Evolutionary conservation across 2,797 vertebrate species (phyloP).

Genomic region (Pygocentrus nattereri): DNA sequence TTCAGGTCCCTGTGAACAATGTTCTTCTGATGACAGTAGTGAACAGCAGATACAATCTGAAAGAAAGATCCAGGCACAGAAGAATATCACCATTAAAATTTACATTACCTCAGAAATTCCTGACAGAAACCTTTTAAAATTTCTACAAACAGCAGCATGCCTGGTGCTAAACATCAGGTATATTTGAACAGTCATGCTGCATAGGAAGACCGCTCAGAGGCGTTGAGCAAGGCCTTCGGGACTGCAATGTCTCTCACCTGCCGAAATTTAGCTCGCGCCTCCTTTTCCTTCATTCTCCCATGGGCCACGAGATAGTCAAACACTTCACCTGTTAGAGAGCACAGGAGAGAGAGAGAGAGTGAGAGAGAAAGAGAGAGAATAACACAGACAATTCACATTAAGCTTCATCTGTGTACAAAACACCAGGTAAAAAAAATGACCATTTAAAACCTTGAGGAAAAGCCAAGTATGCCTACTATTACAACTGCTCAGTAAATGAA

Average conservation of each 20-base stretch:
- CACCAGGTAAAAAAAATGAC: background rate
- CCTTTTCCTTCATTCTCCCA: slow-evolving; percentile 96
- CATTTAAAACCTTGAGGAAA: background rate
- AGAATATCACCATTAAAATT: background rate
- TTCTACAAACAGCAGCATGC: too few species aligned
- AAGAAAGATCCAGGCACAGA: slow-evolving; percentile 37
- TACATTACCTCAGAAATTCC: too few species aligned
- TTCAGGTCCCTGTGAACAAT: slow-evolving; percentile 94
- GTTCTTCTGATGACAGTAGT: slow-evolving; percentile 95
- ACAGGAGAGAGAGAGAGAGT: background rate
- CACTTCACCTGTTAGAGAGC: slow-evolving; percentile 85
- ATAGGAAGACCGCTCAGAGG: background rate
- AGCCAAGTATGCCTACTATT: too few species aligned
- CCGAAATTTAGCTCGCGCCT: slow-evolving; percentile 92
- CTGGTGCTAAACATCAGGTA: background rate
- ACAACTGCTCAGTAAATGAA: too few species aligned
- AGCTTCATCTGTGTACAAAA: background rate
- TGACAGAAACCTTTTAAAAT: background rate
- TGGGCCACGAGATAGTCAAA: slow-evolving; percentile 97
- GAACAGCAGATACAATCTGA: slow-evolving; percentile 92
- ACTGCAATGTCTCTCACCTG: slow-evolving; percentile 77
- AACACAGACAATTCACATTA: background rate
- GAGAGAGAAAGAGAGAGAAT: background rate
- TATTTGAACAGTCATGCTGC: background rate
- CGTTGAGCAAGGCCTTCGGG: background rate